A percentile compares a stretch with the other conserved stretches of the same genome.
phyloP scores from a whole-genome alignment of 2,797 vertebrate species.

The Micrastur ruficollis region DNA sequence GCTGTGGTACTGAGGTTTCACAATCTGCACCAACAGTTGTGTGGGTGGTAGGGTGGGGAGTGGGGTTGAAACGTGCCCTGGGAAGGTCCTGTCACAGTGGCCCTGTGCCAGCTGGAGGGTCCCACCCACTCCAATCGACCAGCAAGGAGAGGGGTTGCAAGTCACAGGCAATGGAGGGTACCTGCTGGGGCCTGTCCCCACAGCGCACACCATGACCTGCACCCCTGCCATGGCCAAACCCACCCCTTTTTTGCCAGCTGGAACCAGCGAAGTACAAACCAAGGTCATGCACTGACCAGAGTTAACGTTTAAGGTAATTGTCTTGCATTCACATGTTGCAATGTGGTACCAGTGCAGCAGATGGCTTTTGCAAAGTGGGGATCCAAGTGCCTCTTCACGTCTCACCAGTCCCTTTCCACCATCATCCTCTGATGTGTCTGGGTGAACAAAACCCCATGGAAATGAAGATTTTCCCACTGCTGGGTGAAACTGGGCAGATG shows the following conservation, averaged over 20 bases:
- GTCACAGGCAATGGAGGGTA: rapidly evolving
- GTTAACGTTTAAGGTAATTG: neutral
- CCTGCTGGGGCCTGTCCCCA: neutral
- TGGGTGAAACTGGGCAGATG: rapidly evolving
- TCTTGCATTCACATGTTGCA: neutral
- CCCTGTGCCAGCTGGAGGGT: neutral
- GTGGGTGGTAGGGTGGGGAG: neutral
- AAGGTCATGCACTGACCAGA: neutral
- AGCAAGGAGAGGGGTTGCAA: neutral
- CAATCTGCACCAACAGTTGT: neutral
- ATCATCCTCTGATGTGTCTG: rapidly evolving
- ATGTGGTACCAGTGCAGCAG: neutral
- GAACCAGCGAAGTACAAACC: neutral
- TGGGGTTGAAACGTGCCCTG: neutral
- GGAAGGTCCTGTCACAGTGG: neutral
- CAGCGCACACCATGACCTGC: rapidly evolving
- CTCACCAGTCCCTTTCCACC: neutral
- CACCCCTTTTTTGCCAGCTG: neutral
- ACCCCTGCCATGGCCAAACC: neutral
- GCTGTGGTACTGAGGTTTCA: neutral
- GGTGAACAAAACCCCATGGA: neutral
- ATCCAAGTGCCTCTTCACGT: neutral
- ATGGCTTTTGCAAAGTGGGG: neutral
- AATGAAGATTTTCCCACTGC: neutral
- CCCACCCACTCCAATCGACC: rapidly evolving